phyloP scores from a whole-genome alignment of 2,113 vertebrate genomes.

The Ameiurus melas region DNA sequence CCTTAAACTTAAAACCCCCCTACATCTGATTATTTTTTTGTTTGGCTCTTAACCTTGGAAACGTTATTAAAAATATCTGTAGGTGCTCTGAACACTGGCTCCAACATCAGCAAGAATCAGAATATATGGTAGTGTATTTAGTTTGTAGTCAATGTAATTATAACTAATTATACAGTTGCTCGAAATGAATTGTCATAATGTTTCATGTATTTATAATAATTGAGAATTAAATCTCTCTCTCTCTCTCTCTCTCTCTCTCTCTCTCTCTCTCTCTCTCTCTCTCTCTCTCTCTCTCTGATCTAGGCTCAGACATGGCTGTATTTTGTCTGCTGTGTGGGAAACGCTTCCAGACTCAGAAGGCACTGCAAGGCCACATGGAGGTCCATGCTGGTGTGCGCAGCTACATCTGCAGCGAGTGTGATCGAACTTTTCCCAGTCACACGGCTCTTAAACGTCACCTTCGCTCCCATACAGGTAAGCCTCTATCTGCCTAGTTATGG shows the following conservation, averaged over 20 bases:
- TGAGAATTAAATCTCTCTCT: neutral
- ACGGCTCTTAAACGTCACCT: constrained; percentile 97
- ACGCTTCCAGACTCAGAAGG: constrained; percentile 96
- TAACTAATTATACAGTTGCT: neutral
- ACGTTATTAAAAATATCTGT: neutral
- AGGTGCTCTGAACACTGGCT: neutral
- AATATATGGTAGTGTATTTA: neutral
- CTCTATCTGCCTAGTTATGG: neutral
- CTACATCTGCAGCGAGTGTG: constrained; percentile 98
- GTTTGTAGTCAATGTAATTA: neutral
- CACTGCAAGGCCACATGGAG: constrained; percentile 99
- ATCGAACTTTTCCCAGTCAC: constrained; percentile 98
- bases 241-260: constrained; percentile 53
- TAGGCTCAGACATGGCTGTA: constrained; percentile 97
- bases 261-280: neutral
- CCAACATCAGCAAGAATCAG: neutral
- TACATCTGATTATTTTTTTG: neutral
- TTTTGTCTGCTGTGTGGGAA: constrained; percentile 99
- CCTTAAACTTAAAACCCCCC: neutral
- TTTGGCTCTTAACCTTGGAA: neutral
- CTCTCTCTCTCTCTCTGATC: constrained; percentile 55
- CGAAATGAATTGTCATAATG: neutral
- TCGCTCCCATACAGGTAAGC: constrained; percentile 93
- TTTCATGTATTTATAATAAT: neutral
- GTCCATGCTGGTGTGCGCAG: constrained; percentile 96